Base-by-base conservation (phyloP, 2,888 invertebrate species). In the Campoletis raptor region DNA sequence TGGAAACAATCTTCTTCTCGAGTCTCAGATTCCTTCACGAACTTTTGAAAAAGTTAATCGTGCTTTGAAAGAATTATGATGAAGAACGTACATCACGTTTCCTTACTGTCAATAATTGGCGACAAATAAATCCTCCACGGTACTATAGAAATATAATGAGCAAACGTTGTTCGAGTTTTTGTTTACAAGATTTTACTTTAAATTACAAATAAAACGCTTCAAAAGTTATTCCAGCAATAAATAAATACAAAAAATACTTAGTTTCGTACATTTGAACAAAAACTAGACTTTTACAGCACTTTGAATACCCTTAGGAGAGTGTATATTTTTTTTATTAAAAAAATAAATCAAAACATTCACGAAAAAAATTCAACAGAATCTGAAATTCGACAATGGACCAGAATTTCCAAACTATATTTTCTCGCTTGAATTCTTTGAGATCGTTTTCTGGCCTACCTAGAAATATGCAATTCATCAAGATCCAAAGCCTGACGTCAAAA, bases 51-150 rank as follows among this genome's bases (percentile, higher is more conserved):
- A 90, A 85, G 85, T 89, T 81, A 86, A 88, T 89, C 89, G 88
- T 88, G 85, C 88, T 88, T 88, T 88, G 89, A 90, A 92, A 91
- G 92, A 92, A 91, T 92, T 92, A 87, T 88, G 37, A n/a, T 64
- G 42, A 57, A 74, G 57, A 54, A 72, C 48, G 57, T 40, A 15
- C 18, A 40, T 57, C 40, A 37, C 21, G 40, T 42, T 40, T 57
- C 15, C 24, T 37, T 10, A n/a, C 48, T 57, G 9, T 52, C 57
- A 52, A 73, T 74, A 37, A 57, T 74, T 54, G 37, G 21, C 37
- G n/a, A 54, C 15, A 40, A 74, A 74, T 57, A 12, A 76, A 64
- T 64, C 64, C 45, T 45, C 30, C 18, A 12, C 21, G 12, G 1
- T 4, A 12, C 24, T 57, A 24, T 57, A 24, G 24, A 30, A 57